Percentiles rank a stretch among this genome's conserved stretches.
Evolutionary conservation across 2,113 vertebrate species (phyloP).

Genomic region (Acanthochromis polyacanthus): DNA sequence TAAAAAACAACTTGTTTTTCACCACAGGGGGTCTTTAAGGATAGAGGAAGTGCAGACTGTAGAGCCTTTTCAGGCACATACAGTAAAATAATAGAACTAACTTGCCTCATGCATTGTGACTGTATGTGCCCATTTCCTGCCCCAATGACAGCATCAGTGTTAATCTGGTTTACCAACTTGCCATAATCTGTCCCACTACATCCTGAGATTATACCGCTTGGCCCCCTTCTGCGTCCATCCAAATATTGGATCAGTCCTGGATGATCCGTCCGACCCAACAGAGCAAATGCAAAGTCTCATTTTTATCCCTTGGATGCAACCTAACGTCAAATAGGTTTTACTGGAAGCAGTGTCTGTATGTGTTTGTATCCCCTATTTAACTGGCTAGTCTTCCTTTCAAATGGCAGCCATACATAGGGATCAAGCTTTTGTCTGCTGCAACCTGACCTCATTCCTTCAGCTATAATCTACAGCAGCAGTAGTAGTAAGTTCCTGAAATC

Average conservation of each 20-base stretch:
- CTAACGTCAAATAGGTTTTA: slow-evolving; percentile 75
- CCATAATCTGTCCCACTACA: slow-evolving; percentile 72
- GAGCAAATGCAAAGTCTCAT: slow-evolving; percentile 61
- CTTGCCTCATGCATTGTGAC: neutral
- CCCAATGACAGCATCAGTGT: slow-evolving; percentile 40
- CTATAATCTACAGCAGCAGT: slow-evolving; percentile 68
- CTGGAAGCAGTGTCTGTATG: slow-evolving; percentile 52
- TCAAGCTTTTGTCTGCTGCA: slow-evolving; percentile 60
- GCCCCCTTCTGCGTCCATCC: slow-evolving; percentile 59
- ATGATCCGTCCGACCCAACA: slow-evolving; percentile 71
- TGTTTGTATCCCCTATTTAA: slow-evolving; percentile 61
- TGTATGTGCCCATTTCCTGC: neutral
- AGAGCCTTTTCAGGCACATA: slow-evolving; percentile 10
- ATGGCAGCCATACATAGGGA: slow-evolving; percentile 55
- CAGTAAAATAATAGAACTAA: neutral
- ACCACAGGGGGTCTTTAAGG: neutral
- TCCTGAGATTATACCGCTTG: slow-evolving; percentile 74
- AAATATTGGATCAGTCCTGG: slow-evolving; percentile 81
- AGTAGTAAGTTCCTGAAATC: slow-evolving; percentile 65
- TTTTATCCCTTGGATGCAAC: slow-evolving; percentile 70
- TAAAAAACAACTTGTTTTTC: too few relatives aligned
- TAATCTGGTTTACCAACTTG: slow-evolving; percentile 72
- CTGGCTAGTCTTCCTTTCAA: slow-evolving; percentile 64
- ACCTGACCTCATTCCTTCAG: slow-evolving; percentile 77
- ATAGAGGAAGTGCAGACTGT: neutral